Percentiles rank a stretch among this genome's conserved stretches.
Evolutionary conservation across 2,888 invertebrate species (phyloP).

Genomic region (Halocaridina rubra): DNA sequence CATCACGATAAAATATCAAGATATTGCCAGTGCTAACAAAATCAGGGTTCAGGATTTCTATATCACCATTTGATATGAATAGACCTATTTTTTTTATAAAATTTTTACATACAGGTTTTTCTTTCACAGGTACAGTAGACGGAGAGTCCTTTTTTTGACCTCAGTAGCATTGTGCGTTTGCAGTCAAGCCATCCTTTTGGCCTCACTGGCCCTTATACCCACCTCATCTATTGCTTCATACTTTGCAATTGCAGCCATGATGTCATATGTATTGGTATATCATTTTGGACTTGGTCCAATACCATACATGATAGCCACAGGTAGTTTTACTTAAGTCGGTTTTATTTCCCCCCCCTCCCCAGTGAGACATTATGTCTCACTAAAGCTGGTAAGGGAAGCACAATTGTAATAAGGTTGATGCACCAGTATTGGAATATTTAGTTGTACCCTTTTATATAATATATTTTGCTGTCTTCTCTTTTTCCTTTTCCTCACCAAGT

Average conservation of each 20-base stretch:
- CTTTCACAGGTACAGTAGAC: slow-evolving; percentile 36
- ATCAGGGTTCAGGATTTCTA: too few species aligned
- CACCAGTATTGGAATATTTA: too few species aligned
- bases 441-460: background rate
- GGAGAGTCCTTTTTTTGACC: slow-evolving; percentile 34
- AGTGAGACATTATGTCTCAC: background rate
- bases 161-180: slow-evolving; percentile 30
- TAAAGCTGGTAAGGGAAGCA: background rate
- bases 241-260: slow-evolving; percentile 78
- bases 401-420: background rate
- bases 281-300: slow-evolving; percentile 88
- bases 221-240: slow-evolving; percentile 78
- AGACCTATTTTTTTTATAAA: too few species aligned
- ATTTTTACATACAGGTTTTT: too few species aligned
- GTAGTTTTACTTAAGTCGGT: slow-evolving; percentile 65
- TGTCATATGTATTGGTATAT: slow-evolving; percentile 82
- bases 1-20: too few species aligned
- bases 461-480: background rate
- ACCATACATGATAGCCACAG: slow-evolving; percentile 85
- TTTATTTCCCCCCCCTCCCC: slow-evolving; percentile 19
- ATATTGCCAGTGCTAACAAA: too few species aligned
- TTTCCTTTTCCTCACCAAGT: background rate
- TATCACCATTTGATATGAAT: too few species aligned
- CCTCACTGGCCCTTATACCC: slow-evolving; percentile 70
- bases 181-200: slow-evolving; percentile 35